These are phyloP conservation scores for Amphimallon solstitiale DNA, from an alignment of 2,888 invertebrate species.

Conservation along the genomic window DNA sequence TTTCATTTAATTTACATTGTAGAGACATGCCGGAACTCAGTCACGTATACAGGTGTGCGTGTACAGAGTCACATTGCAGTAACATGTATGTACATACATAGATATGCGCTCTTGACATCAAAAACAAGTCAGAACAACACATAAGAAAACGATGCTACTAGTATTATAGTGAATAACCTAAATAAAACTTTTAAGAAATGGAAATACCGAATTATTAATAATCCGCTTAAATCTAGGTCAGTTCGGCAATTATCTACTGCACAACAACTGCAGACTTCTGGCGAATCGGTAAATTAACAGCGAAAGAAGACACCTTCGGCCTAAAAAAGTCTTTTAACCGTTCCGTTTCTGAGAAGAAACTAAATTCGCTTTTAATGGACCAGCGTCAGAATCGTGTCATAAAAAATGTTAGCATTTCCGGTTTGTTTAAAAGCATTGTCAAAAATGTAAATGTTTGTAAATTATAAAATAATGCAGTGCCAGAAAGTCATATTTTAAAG, in stretches of 20 bases:
- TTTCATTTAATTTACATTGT: conserved; percentile 5
- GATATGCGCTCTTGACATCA: conserved; percentile 6
- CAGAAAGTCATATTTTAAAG: too few relatives aligned
- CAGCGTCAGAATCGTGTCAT: too few relatives aligned
- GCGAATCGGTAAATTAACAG: conserved; percentile 10
- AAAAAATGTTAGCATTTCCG: too few relatives aligned
- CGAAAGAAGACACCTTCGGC: conserved; percentile 26
- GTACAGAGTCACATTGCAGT: background rate
- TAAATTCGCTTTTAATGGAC: conserved; percentile 13
- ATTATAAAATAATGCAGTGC: too few relatives aligned
- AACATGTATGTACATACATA: background rate
- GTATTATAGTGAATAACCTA: background rate
- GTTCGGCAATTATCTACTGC: conserved; percentile 24
- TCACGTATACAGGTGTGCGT: conserved; percentile 2
- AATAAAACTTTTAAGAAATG: conserved; percentile 28
- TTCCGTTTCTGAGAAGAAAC: conserved; percentile 11
- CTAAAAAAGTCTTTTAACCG: conserved; percentile 10
- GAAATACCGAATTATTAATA: conserved; percentile 37
- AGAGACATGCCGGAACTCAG: background rate
- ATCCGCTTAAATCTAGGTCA: conserved; percentile 29
- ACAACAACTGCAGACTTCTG: conserved; percentile 12
- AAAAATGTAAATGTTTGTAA: too few relatives aligned
- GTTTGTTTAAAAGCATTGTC: too few relatives aligned
- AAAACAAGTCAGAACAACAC: background rate
- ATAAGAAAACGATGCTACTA: background rate